Conservation (phyloP, 2,888 invertebrate genomes). For the Heliconius erato region DNA sequence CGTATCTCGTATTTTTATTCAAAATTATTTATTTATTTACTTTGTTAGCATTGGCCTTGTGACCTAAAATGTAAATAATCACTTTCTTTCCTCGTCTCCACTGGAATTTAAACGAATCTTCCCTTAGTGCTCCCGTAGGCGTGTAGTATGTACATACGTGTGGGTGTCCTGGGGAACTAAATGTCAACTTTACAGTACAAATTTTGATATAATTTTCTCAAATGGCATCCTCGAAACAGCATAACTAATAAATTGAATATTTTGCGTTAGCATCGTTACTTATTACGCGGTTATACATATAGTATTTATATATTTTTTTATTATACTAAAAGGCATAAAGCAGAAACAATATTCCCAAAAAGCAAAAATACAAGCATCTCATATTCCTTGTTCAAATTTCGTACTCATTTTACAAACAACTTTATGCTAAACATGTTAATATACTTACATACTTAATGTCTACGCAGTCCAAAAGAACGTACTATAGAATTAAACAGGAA, state of each 20-base stretch:
- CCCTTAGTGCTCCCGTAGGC: too few species aligned
- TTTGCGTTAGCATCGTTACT: neutral
- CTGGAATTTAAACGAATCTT: too few species aligned
- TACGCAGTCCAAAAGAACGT: conserved; percentile 31
- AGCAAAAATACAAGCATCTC: neutral
- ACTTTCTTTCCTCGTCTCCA: too few species aligned
- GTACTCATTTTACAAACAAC: conserved; percentile 30
- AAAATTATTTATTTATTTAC: too few species aligned
- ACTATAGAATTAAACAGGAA: conserved; percentile 29
- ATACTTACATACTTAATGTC: conserved; percentile 33
- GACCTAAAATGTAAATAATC: too few species aligned
- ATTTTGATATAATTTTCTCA: neutral
- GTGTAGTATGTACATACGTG: too few species aligned
- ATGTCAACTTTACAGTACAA: too few species aligned
- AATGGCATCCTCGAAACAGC: neutral
- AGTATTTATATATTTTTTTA: neutral
- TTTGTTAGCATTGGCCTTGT: too few species aligned
- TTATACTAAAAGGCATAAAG: neutral
- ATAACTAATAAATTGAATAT: too few species aligned
- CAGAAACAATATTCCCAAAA: neutral
- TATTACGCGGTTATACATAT: neutral
- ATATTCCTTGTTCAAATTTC: neutral
- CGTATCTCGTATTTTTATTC: neutral
- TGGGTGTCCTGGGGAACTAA: too few species aligned
- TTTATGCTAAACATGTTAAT: conserved; percentile 37